Evolutionary conservation across 2,113 vertebrate species (phyloP), one percentile per base, ranked within the genome.

Genomic region (Zonotrichia leucophrys): DNA sequence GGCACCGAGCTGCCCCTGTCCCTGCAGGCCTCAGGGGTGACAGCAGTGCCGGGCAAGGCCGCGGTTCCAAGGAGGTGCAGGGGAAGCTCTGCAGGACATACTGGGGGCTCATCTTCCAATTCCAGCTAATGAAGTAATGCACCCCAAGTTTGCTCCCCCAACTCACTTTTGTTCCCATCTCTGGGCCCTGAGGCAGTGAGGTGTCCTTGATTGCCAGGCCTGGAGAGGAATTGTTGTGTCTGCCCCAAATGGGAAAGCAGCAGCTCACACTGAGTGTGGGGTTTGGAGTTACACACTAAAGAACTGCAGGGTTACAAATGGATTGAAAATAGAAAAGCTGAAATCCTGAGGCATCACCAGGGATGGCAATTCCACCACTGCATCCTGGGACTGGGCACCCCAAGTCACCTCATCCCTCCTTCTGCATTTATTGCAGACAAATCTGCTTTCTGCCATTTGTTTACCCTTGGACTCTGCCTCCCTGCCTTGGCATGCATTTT

Each of bases 401-500:
- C 1, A 2, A 15, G 27, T 8, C 37, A 1, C 37, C 2, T 22
- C 31, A 7, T 14, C 21, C 33, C 78, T 82, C 69, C 21, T 30
- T 4, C 91, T 23, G 1, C 28, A 11, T 35, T 59, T n/a, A 5
- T 2, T 25, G 35, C 63, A 80, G 42, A 86, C 56, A 80, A 64
- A 52, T 22, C 80, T 47, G 39, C 6, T 19, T 53, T 13, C 59
- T 84, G 83, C 72, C 47, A 11, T 67, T 67, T 95, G 76, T 92
- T 96, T 91, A 74, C 86, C 91, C 86, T 94, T 59, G 64, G 53
- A 35, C 39, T 80, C 62, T 33, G 60, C 53, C 89, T 77, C 66
- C 72, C 70, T 74, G 59, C 79, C 87, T 80, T 0, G 8, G 14
- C 6, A 7, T 79, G 81, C 87, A 83, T 93, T 63, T 91, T 83